Evolutionary conservation across 2,113 vertebrate species (phyloP).

Genomic region (Phoenicopterus ruber): DNA sequence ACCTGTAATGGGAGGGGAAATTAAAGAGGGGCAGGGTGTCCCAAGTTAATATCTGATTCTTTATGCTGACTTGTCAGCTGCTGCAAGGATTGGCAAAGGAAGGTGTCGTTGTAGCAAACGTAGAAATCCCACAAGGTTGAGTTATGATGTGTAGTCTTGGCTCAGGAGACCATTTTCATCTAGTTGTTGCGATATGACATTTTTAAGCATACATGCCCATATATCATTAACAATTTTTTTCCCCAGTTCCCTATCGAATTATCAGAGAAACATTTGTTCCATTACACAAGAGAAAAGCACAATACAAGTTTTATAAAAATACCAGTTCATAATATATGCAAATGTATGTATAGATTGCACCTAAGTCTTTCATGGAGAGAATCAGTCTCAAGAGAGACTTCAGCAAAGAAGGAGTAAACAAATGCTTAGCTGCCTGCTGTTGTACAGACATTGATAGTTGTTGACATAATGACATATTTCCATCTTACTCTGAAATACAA

Average conservation of each 20-base stretch:
- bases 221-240: not conserved
- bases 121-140: not conserved
- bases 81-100: not conserved
- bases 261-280: not conserved
- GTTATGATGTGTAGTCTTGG: not conserved
- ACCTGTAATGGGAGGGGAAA: not conserved
- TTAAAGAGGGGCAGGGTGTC: not conserved
- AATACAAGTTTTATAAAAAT: not conserved
- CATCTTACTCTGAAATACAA: not conserved
- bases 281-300: not conserved
- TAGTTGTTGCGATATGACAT: not conserved
- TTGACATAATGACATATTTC: not conserved
- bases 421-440: not conserved
- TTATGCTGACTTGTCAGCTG: not conserved
- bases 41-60: not conserved
- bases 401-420: not conserved
- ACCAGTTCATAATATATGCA: not conserved
- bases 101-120: not conserved
- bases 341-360: not conserved
- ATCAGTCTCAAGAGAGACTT: not conserved
- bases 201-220: not conserved
- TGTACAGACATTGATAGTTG: not conserved
- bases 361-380: not conserved
- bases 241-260: not conserved
- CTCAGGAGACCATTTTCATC: not conserved